Base-by-base conservation (phyloP, 2,888 invertebrate genomes). In the Melinopterus prodromus region DNA sequence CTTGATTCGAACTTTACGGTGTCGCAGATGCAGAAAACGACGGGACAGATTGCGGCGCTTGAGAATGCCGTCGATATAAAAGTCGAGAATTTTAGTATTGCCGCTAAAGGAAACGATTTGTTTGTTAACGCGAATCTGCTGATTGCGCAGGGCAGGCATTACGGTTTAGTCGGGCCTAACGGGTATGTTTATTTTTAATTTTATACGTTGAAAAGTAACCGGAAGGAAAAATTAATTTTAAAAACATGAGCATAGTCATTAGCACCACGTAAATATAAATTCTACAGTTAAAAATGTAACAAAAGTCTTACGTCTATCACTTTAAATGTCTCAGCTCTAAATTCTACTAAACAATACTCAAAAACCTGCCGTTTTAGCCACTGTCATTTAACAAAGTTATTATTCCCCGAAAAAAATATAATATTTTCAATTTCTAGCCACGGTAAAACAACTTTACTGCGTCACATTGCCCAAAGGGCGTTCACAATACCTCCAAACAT, bases 81-180 rank as follows among this genome's bases (percentile, higher is more conserved):
- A 92, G 96, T 98, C 15, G 99, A 99, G 87, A 98, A 98, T 89
- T 99, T 99, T 88, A 98, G 98, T 80, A 99, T 99, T 84, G 94
- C 97, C 16, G 99, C 99, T 0, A 96, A 98, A 89, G 99, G 99
- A 79, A 98, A 99, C 86, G 98, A 99, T 87, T 91, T 99, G 74
- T 99, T 99, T 89, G 95, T 98, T 53, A 99, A 99, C 89, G 99
- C 99, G 0, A 97, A 94, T 88, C 90, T 99, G 53, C 90, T 97
- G 77, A 98, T 99, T 84, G 98, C 99, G 0, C 93, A 95, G 86
- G 98, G 98, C 0, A 93, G 99, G 74, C 93, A 98, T 85, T 99
- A 99, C 89, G 99, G 99, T 86, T 91, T 99, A 6, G 99, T 99
- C 2, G 99, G 99, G 35, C 99, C 99, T 0, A 99, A 99, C 89